These are phyloP conservation scores for Excalfactoria chinensis DNA, from an alignment of 2,113 vertebrate genomes.

Conservation along the genomic window DNA sequence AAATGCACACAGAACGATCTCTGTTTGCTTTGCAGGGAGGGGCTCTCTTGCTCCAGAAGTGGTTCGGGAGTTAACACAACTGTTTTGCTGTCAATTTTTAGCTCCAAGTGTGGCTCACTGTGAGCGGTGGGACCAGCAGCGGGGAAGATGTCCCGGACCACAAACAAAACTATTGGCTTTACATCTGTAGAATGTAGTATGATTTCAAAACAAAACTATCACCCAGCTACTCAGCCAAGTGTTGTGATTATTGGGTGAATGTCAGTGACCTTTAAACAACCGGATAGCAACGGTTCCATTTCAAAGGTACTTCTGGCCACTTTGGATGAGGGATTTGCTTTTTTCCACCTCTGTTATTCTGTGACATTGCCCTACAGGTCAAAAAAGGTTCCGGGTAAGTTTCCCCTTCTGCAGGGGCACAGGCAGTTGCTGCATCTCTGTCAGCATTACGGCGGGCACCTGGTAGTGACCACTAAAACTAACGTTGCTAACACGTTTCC, in stretches of 20 bases:
- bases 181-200: neutral
- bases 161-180: neutral
- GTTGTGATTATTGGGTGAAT: neutral
- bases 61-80: slow-evolving; percentile 4
- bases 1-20: neutral
- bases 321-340: neutral
- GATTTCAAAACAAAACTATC: neutral
- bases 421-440: slow-evolving; percentile 20
- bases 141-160: neutral
- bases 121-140: neutral
- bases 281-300: neutral
- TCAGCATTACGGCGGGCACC: slow-evolving; percentile 47
- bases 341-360: neutral
- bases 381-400: neutral
- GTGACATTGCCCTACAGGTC: neutral
- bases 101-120: neutral
- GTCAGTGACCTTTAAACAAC: neutral
- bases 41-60: neutral
- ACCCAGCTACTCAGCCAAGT: neutral
- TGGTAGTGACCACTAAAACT: slow-evolving; percentile 17
- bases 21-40: slow-evolving; percentile 62
- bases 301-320: neutral
- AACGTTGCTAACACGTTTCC: slow-evolving; percentile 30
- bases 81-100: slow-evolving; percentile 9
- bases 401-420: neutral